A percentile compares a stretch with the other conserved stretches of the same genome.
phyloP scores from a whole-genome alignment of 2,113 vertebrate species.

The Apodemus sylvaticus region DNA sequence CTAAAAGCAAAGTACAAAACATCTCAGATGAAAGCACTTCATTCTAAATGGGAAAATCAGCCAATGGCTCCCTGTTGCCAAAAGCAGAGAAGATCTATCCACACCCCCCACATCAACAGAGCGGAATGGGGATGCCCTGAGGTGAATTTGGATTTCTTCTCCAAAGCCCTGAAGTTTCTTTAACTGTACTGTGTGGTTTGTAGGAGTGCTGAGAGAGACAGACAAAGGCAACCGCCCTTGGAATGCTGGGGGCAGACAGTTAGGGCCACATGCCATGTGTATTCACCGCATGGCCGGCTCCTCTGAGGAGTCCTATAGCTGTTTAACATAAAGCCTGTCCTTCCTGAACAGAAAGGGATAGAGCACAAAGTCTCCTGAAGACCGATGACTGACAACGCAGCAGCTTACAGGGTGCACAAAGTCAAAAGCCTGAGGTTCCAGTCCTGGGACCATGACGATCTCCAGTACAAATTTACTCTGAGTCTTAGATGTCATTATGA shows the following conservation, averaged over 20 bases:
- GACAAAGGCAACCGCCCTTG: neutral
- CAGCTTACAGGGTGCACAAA: neutral
- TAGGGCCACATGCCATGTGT: neutral
- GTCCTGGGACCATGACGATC: neutral
- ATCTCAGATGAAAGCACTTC: constrained; percentile 28
- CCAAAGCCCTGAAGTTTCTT: neutral
- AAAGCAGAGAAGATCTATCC: constrained; percentile 65
- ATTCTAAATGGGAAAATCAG: constrained; percentile 52
- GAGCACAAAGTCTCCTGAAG: constrained; percentile 23
- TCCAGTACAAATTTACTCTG: constrained; percentile 43
- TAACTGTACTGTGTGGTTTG: neutral
- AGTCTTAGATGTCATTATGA: constrained; percentile 33
- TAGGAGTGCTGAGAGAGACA: neutral
- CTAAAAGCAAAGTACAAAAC: constrained; percentile 31
- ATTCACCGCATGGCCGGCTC: neutral
- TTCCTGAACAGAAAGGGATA: constrained; percentile 30
- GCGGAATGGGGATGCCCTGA: neutral
- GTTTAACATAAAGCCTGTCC: neutral
- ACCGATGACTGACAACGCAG: neutral
- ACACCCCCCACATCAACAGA: neutral
- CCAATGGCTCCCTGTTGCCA: constrained; percentile 52
- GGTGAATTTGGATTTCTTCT: neutral
- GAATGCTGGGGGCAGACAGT: neutral
- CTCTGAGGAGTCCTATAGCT: neutral
- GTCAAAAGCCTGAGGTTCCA: constrained; percentile 27